These are phyloP conservation scores for Pitangus sulphuratus DNA, from an alignment of 2,797 vertebrate genomes.

Conservation along the genomic window DNA sequence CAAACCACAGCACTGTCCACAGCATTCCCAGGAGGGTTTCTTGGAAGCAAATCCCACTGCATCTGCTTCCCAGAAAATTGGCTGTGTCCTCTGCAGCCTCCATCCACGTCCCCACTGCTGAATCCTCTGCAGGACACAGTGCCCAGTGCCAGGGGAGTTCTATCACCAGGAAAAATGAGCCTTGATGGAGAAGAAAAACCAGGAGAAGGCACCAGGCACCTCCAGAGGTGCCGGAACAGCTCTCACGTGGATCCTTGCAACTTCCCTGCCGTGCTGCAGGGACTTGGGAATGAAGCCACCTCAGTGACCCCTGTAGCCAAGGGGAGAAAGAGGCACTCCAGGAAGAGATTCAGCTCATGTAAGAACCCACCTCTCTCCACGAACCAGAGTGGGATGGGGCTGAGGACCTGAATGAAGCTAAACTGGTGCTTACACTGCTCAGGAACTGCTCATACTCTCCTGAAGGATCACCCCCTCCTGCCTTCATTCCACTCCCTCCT, in stretches of 20 bases:
- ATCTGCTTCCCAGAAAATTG: conserved; percentile 13
- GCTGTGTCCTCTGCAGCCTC: neutral
- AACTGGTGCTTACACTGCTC: neutral
- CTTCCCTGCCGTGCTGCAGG: neutral
- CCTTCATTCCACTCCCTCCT: neutral
- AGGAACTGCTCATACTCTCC: neutral
- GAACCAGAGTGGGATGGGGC: neutral
- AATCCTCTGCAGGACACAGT: neutral
- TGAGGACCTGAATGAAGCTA: neutral
- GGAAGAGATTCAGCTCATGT: neutral
- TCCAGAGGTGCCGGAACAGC: neutral
- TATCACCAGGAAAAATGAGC: neutral
- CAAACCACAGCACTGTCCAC: neutral
- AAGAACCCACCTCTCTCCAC: neutral
- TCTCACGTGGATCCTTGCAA: rapidly evolving
- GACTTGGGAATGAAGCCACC: neutral
- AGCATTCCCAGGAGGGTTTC: neutral
- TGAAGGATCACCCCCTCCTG: neutral
- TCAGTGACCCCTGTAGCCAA: neutral
- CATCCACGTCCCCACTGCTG: rapidly evolving
- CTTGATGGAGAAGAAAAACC: neutral
- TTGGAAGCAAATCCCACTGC: neutral
- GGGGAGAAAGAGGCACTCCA: neutral
- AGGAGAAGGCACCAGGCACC: neutral
- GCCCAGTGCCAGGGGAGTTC: neutral